Conservation (phyloP, 2,888 invertebrate species). For the Pegoplata infirma region DNA sequence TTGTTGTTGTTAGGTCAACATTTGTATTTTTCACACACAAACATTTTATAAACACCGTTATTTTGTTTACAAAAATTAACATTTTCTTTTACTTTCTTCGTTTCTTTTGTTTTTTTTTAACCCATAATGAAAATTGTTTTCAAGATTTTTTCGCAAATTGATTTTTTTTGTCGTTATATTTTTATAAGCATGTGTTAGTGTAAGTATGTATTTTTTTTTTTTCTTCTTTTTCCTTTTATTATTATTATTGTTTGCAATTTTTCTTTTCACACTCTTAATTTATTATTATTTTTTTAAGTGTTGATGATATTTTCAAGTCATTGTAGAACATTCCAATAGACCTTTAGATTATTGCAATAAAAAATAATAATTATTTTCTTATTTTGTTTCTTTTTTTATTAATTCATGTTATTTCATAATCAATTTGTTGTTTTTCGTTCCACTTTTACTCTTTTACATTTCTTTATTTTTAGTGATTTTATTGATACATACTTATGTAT, state of each 20-base stretch:
- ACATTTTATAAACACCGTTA: conserved; percentile 3
- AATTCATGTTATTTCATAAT: neutral
- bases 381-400: neutral
- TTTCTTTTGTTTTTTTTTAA: conserved; percentile 30
- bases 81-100: conserved; percentile 22
- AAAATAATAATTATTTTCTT: neutral
- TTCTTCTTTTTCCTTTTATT: neutral
- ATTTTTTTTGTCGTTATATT: too few species aligned
- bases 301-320: neutral
- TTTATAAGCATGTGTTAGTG: neutral
- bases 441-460: neutral
- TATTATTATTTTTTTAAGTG: neutral
- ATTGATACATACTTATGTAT: too few species aligned
- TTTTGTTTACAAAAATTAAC: conserved; percentile 38
- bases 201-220: neutral
- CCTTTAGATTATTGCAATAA: conserved; percentile 9
- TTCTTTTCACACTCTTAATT: neutral
- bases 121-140: conserved; percentile 31
- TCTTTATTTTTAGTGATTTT: neutral
- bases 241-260: neutral
- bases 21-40: conserved; percentile 8
- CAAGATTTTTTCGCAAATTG: conserved; percentile 6
- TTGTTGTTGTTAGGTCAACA: conserved; percentile 18
- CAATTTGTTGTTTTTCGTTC: neutral
- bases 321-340: conserved; percentile 41